A percentile compares a stretch with the other conserved stretches of the same genome.
Conservation (phyloP, 2,888 invertebrate genomes). For the Acanthoscelides obtectus region DNA sequence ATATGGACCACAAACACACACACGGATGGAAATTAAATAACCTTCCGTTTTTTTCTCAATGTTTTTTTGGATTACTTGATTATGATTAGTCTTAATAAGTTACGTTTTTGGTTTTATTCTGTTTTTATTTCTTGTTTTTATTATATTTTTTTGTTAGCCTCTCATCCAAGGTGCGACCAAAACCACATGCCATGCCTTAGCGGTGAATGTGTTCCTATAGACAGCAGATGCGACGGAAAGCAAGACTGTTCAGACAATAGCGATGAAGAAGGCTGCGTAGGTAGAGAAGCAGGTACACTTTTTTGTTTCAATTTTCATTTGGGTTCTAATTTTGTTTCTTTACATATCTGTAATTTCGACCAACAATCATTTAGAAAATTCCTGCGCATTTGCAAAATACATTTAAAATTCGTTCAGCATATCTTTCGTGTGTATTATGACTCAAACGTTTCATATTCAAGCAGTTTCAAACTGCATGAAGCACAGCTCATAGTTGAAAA, state of each 20-base stretch:
- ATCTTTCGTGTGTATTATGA: no score
- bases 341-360: no score
- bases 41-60: slow-evolving; percentile 13
- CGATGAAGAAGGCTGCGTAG: slow-evolving; percentile 52
- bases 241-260: slow-evolving; percentile 58
- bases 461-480: no score
- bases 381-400: no score
- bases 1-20: not conserved
- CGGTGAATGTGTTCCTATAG: slow-evolving; percentile 46
- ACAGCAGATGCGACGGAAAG: slow-evolving; percentile 52
- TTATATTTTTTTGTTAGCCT: slow-evolving; percentile 23
- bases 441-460: no score
- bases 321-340: no score
- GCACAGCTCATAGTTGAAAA: no score
- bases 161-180: slow-evolving; percentile 34
- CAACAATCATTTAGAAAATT: no score
- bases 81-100: slow-evolving; percentile 19
- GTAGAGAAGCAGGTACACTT: not conserved
- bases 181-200: slow-evolving; percentile 49
- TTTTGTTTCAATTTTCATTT: no score
- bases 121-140: slow-evolving; percentile 26
- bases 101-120: slow-evolving; percentile 20
- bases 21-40: not conserved
- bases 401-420: no score
- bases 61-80: slow-evolving; percentile 21